Percentiles rank a stretch among this genome's conserved stretches.
phyloP scores from a whole-genome alignment of 2,797 vertebrate species.

The Centroberyx gerrardi region DNA sequence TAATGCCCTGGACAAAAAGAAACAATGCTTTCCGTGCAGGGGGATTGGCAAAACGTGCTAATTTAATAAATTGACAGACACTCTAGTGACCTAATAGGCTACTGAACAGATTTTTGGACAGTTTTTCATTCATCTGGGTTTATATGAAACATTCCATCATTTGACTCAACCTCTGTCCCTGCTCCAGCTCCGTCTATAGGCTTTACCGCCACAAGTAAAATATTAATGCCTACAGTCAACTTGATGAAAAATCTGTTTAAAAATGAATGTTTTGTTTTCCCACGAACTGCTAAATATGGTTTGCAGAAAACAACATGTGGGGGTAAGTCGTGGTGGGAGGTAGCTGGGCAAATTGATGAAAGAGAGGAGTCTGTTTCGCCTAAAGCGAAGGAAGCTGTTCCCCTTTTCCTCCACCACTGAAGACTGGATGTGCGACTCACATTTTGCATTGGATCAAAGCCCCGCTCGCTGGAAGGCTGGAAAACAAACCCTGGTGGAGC shows the following conservation, averaged over 20 bases:
- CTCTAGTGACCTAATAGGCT: constrained; percentile 22
- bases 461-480: not conserved
- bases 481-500: constrained; percentile 3
- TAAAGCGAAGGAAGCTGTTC: constrained; percentile 76
- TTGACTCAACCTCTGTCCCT: constrained; percentile 22
- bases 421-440: constrained; percentile 24
- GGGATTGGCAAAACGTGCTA: constrained; percentile 71
- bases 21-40: constrained; percentile 69
- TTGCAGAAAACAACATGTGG: constrained; percentile 51
- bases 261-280: constrained; percentile 80
- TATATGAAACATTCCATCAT: not conserved
- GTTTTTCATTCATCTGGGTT: constrained; percentile 3
- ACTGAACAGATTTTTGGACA: constrained; percentile 20
- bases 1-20: constrained; percentile 50
- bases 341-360: constrained; percentile 70
- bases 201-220: constrained; percentile 70
- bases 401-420: constrained; percentile 49
- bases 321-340: constrained; percentile 78
- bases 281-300: constrained; percentile 72
- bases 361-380: constrained; percentile 75
- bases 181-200: constrained; percentile 46
- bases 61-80: constrained; percentile 86
- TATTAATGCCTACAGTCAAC: constrained; percentile 73
- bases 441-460: constrained; percentile 67
- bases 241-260: constrained; percentile 74